These are phyloP conservation scores for Callopanchax toddi DNA, from an alignment of 2,113 vertebrate genomes.

Conservation along the genomic window DNA sequence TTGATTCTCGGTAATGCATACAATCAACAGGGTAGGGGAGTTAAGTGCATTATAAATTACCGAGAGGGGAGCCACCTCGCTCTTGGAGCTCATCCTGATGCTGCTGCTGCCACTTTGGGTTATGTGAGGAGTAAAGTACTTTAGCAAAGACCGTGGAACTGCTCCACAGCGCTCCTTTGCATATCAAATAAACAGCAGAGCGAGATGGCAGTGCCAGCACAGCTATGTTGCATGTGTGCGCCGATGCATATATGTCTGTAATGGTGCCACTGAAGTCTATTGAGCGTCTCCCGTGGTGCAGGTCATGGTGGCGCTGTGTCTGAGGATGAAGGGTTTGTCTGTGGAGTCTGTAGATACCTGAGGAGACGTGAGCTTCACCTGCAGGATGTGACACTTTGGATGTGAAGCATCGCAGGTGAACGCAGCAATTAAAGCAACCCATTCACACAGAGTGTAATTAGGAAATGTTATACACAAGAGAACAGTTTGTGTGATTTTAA, in stretches of 20 bases:
- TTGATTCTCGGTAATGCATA: conserved; percentile 76
- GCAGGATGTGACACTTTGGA: conserved; percentile 47
- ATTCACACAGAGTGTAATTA: conserved; percentile 46
- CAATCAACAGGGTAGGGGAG: conserved; percentile 78
- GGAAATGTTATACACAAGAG: conserved; percentile 39
- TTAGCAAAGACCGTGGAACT: conserved; percentile 76
- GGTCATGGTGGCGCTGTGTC: conserved; percentile 53
- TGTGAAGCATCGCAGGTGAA: conserved; percentile 62
- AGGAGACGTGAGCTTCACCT: conserved; percentile 46
- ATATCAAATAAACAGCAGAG: conserved; percentile 80
- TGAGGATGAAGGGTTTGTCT: conserved; percentile 49
- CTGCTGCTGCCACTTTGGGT: conserved; percentile 82
- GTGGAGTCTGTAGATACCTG: conserved; percentile 20
- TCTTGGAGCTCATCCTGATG: conserved; percentile 78
- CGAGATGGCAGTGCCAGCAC: conserved; percentile 63
- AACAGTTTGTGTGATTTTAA: conserved; percentile 46
- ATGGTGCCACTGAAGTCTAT: conserved; percentile 57
- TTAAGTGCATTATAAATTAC: conserved; percentile 83
- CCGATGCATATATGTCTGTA: conserved; percentile 43
- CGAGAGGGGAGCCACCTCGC: conserved; percentile 73
- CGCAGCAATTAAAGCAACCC: conserved; percentile 66
- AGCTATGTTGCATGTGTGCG: conserved; percentile 54
- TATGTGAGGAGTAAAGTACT: conserved; percentile 81
- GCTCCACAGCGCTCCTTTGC: conserved; percentile 77
- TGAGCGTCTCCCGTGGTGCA: conserved; percentile 47